Base-by-base conservation (phyloP, 2,113 vertebrate species). In the Baryphthengus martii region DNA sequence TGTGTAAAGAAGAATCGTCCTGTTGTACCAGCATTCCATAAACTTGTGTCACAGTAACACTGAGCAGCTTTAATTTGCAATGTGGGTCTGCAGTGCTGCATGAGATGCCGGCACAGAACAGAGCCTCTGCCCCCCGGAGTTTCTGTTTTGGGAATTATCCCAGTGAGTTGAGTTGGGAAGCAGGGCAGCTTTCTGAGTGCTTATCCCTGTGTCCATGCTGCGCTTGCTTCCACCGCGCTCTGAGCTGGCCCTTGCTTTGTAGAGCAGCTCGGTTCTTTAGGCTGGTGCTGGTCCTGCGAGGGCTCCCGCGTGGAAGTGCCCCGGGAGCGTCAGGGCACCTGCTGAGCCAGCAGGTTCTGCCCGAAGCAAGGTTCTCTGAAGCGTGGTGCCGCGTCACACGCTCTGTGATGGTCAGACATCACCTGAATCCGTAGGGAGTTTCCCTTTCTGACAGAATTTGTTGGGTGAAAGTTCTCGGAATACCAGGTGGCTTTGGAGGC, bases 131-230 rank as follows among this genome's bases (percentile, higher is more conserved):
- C 24, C 53, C 24, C 2, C 59, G 26, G 33, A 5, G 4, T 68
- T 95, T 55, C 28, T 0, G 0, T 65, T n/a, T n/a, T n/a, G n/a
- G n/a, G n/a, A n/a, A n/a, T n/a, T n/a, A n/a, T n/a, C n/a, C n/a
- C n/a, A n/a, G n/a, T n/a, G n/a, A n/a, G n/a, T n/a, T 33, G 52
- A 25, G 17, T 63, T 85, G n/a, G 66, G 77, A 58, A 63, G 39
- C 67, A 50, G 2, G 2, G 9, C 45, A 45, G 0, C 17, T 16
- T 29, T 75, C 14, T 21, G 11, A 63, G 14, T 1, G 0, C 52
- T 90, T 31, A 8, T 56, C 65, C 52, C 68, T 17, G 1, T 20
- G 24, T 45, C 39, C 2, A 0, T 11, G 31, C 49, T 71, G n/a
- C 53, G 42, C 13, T 79, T 20, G 15, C 49, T 83, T 76, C 44